Evolutionary conservation across 2,797 vertebrate genomes (phyloP).

Genomic region (Liparis tanakae): DNA sequence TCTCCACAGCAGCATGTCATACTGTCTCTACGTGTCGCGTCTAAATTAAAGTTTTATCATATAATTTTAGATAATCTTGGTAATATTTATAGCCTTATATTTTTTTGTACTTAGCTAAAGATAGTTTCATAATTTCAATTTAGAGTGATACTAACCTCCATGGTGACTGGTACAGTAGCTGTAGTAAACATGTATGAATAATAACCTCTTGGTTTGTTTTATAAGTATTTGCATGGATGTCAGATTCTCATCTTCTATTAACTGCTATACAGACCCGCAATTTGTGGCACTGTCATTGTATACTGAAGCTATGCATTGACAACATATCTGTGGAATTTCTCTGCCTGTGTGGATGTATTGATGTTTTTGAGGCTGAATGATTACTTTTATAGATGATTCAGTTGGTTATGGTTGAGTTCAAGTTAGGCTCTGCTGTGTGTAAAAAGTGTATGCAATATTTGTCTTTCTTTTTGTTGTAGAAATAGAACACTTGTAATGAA

Average conservation of each 20-base stretch:
- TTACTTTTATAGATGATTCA: constrained; percentile 2
- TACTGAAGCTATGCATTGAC: constrained; percentile 27
- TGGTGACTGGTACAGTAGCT: constrained; percentile 29
- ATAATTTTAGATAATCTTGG: not conserved
- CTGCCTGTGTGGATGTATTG: constrained; percentile 26
- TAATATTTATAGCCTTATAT: not conserved
- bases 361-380: constrained; percentile 42
- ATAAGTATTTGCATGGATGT: constrained; percentile 76
- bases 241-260: constrained; percentile 73
- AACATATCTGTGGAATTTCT: constrained; percentile 31
- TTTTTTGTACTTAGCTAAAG: not conserved
- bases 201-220: constrained; percentile 64
- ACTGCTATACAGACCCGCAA: constrained; percentile 67
- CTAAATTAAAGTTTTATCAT: not conserved
- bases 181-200: constrained; percentile 45
- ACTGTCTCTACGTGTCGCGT: too few species aligned
- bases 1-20: too few species aligned
- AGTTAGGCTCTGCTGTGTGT: not conserved
- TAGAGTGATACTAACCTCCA: constrained; percentile 32
- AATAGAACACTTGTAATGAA: not conserved
- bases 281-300: constrained; percentile 56
- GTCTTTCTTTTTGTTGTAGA: constrained; percentile 18
- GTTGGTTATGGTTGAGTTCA: constrained; percentile 2
- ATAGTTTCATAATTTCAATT: constrained; percentile 5
- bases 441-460: constrained; percentile 10